A percentile compares a stretch with the other conserved stretches of the same genome.
phyloP scores from a whole-genome alignment of 2,888 invertebrate species.

The Sylvicola fuscatus region DNA sequence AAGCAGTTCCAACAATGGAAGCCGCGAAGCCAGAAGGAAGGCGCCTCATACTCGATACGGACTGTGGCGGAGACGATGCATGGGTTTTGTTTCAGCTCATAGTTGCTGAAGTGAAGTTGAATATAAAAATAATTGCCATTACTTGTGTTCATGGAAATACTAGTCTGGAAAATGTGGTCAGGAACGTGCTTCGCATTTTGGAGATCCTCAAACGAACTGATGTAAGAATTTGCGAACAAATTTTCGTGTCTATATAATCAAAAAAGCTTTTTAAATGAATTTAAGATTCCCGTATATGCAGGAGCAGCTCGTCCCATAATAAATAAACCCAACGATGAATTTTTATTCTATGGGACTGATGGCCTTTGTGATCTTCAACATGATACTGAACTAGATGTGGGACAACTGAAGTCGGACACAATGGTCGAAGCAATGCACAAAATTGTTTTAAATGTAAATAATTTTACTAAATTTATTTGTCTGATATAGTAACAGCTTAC shows the following conservation, averaged over 20 bases:
- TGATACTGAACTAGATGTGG: slow-evolving; percentile 23
- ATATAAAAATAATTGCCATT: slow-evolving; percentile 34
- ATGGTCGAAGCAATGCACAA: slow-evolving; percentile 39
- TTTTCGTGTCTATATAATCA: not conserved
- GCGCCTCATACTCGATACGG: too few relatives aligned
- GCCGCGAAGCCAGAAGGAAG: too few relatives aligned
- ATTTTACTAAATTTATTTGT: too few relatives aligned
- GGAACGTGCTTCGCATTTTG: slow-evolving; percentile 47
- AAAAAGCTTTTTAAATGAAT: slow-evolving; percentile 2
- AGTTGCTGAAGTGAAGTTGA: slow-evolving; percentile 23
- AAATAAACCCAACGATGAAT: slow-evolving; percentile 9
- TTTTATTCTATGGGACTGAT: slow-evolving; percentile 41
- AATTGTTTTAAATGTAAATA: slow-evolving; percentile 20
- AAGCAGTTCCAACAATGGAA: too few relatives aligned
- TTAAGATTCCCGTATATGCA: slow-evolving; percentile 47
- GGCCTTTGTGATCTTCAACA: slow-evolving; percentile 45
- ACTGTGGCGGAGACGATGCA: slow-evolving; percentile 38
- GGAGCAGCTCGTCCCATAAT: slow-evolving; percentile 30
- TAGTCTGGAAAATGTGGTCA: slow-evolving; percentile 39
- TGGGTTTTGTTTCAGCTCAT: slow-evolving; percentile 36
- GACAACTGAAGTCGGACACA: slow-evolving; percentile 29
- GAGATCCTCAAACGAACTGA: slow-evolving; percentile 34
- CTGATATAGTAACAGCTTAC: too few relatives aligned
- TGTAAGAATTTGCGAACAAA: slow-evolving; percentile 23
- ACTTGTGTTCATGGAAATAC: slow-evolving; percentile 63